phyloP scores from a whole-genome alignment of 2,888 invertebrate species.

The Atherix ibis region DNA sequence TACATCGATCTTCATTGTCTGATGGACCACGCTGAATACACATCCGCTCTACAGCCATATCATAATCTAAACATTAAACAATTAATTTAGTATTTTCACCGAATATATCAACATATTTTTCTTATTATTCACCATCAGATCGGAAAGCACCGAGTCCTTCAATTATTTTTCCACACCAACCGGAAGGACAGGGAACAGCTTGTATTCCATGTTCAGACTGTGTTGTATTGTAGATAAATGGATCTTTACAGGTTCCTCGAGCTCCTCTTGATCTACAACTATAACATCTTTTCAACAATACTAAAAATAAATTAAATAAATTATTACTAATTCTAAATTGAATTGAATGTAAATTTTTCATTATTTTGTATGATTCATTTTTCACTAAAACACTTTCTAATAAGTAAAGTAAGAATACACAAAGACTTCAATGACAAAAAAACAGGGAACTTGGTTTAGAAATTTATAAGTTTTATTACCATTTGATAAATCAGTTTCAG shows the following conservation, averaged over 20 bases:
- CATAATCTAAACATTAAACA: conserved; percentile 49
- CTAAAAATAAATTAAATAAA: conserved; percentile 29
- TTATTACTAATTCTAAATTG: conserved; percentile 14
- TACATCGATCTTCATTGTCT: conserved; percentile 79
- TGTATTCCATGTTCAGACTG: conserved; percentile 56
- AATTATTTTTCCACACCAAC: conserved; percentile 84
- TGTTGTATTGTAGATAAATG: conserved; percentile 64
- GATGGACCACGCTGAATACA: conserved; percentile 77
- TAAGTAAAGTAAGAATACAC: too few species aligned
- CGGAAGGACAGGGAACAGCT: conserved; percentile 68
- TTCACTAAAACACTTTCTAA: too few species aligned
- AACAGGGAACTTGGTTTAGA: too few species aligned
- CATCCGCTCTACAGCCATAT: conserved; percentile 71
- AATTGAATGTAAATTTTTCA: background rate
- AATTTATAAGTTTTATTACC: too few species aligned
- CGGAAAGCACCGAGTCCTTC: conserved; percentile 63
- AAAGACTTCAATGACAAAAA: too few species aligned
- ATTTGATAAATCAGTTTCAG: too few species aligned
- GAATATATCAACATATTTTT: background rate
- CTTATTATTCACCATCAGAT: conserved; percentile 49
- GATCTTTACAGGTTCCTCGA: conserved; percentile 76
- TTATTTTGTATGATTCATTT: too few species aligned
- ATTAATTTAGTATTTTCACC: background rate
- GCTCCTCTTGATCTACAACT: conserved; percentile 77
- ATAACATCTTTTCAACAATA: conserved; percentile 58